Base-by-base conservation (phyloP, 2,797 vertebrate species). In the Chaunax sp. region DNA sequence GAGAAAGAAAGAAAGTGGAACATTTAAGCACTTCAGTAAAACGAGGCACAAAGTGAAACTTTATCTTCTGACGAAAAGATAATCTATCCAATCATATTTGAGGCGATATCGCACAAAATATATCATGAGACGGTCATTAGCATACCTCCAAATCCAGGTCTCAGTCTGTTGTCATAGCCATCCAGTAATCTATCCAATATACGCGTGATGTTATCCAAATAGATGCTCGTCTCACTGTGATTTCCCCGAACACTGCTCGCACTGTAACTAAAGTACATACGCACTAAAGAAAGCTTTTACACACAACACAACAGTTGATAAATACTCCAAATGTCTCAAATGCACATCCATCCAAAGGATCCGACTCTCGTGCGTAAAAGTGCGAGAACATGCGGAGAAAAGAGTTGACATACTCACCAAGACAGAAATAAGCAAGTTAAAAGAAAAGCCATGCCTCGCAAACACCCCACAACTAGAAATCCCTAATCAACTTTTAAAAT, bases 141-240 rank as follows among this genome's bases (percentile, higher is more conserved):
- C 66, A 77, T 96, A 97, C 96, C 96, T 94, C 96, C 96, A 83
- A 97, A 98, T 78, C 97, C 97, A 10, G 97, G 97, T 26, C 97
- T 93, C 9, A 98, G 94, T 58, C 97, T 93, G 92, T 98, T 98
- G 92, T 98, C 97, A 67, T 98, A 98, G 64, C 97, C 97, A 80
- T 98, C 96, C 84, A 98, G 88, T 85, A 98, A 91, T 87, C 96
- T 95, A 89, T 98, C 96, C 88, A 98, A 92, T 77, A 96, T 96
- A 6, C 95, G 95, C 59, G 96, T 98, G 88, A 98, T 95, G 81
- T 98, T 98, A 85, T 96, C 94, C 77, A 95, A 93, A 89, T 96
- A 98, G 56, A 95, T 92, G 59, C 88, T 94, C 69, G 88, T 90
- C 11, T 90, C 94, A 62, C 72, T 49, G 73, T 83, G 85, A 75